Conservation (phyloP, 2,113 vertebrate species). For the Platysteira castanea region DNA sequence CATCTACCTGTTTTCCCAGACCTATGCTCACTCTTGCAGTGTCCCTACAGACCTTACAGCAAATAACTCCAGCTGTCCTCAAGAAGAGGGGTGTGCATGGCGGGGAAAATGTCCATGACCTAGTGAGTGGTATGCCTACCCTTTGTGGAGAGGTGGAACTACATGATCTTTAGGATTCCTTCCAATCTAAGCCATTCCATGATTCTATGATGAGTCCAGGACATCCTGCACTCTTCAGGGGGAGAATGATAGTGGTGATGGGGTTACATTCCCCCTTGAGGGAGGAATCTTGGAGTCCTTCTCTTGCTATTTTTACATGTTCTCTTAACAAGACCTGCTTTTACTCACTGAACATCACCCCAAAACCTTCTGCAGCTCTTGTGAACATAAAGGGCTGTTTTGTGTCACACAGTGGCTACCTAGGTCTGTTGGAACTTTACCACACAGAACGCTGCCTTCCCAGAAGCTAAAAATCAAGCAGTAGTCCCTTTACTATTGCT, state of each 20-base stretch:
- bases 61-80: neutral
- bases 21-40: neutral
- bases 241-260: rapidly evolving
- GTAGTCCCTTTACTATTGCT: neutral
- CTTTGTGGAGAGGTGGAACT: neutral
- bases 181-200: neutral
- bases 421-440: neutral
- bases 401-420: rapidly evolving
- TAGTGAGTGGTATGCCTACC: neutral
- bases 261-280: neutral
- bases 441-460: neutral
- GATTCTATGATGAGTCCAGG: neutral
- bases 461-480: neutral
- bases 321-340: neutral
- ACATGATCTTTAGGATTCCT: neutral
- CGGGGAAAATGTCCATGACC: rapidly evolving
- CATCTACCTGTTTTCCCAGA: neutral
- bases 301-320: neutral
- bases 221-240: neutral
- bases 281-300: neutral
- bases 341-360: neutral
- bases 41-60: neutral
- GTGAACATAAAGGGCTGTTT: neutral
- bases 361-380: neutral
- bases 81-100: neutral